Conservation (phyloP, 64 coral and sea anemone species). For the Hydrozoanthus tunicans region DNA sequence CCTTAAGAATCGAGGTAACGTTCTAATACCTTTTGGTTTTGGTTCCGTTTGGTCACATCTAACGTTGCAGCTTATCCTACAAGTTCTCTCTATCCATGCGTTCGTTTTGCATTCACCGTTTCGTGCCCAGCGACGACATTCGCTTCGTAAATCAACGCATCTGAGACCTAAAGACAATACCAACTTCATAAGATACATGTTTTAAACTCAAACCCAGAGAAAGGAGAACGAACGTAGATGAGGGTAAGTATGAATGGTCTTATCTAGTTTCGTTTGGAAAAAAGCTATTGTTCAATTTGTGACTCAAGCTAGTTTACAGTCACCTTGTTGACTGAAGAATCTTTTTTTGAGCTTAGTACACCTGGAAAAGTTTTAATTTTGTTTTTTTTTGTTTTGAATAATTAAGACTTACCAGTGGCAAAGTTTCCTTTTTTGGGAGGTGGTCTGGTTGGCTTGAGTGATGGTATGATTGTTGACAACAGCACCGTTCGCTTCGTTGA, state of each 20-base stretch:
- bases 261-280: too few species aligned
- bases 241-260: too few species aligned
- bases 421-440: not conserved
- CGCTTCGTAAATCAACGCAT: conserved; percentile 44
- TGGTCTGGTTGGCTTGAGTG: not conserved
- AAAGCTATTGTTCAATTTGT: too few species aligned
- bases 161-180: conserved; percentile 45
- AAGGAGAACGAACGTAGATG: too few species aligned
- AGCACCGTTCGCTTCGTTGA: not conserved
- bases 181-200: not conserved
- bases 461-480: conserved; percentile 8
- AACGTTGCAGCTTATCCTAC: conserved; percentile 73
- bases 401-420: conserved; percentile 43
- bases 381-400: not conserved
- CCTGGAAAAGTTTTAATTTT: not conserved
- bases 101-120: conserved; percentile 49
- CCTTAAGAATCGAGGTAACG: too few species aligned
- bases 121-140: conserved; percentile 53
- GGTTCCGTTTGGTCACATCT: conserved; percentile 67
- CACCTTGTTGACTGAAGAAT: too few species aligned
- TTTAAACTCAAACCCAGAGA: not conserved
- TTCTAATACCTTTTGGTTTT: conserved; percentile 43
- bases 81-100: conserved; percentile 41
- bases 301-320: too few species aligned
- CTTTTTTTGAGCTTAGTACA: too few species aligned